phyloP scores from a whole-genome alignment of 2,797 vertebrate species.

The Molossus molossus region DNA sequence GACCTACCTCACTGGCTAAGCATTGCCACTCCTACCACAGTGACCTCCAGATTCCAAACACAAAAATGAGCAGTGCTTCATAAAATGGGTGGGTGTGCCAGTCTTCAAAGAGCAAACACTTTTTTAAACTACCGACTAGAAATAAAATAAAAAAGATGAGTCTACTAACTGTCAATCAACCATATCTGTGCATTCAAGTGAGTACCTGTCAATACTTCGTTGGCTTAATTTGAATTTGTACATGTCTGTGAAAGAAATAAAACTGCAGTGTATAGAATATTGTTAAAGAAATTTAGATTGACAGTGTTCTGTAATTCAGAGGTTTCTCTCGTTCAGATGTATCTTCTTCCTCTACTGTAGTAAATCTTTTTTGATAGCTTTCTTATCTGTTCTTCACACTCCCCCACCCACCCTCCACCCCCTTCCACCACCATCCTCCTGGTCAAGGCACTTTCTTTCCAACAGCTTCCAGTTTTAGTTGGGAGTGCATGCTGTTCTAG shows the following conservation, averaged over 20 bases:
- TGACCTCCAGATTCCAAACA: conserved; percentile 48
- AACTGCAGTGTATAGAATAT: not conserved
- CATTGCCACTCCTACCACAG: not conserved
- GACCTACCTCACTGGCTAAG: not conserved
- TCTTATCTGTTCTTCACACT: not conserved
- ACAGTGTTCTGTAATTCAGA: conserved; percentile 23
- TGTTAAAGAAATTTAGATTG: conserved; percentile 19
- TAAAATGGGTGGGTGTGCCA: not conserved
- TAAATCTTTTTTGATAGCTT: not conserved
- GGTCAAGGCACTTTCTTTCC: not conserved
- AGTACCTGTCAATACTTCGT: conserved; percentile 5
- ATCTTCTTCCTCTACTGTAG: not conserved
- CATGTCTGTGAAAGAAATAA: not conserved
- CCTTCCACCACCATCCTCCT: too few relatives aligned
- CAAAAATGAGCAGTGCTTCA: conserved; percentile 23
- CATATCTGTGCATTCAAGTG: conserved; percentile 53
- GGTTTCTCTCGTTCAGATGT: conserved; percentile 28
- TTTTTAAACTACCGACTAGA: conserved; percentile 32
- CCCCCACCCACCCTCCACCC: too few relatives aligned
- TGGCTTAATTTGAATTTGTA: conserved; percentile 61
- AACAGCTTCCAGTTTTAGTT: not conserved
- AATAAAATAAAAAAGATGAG: conserved; percentile 2
- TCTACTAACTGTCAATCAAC: conserved; percentile 66
- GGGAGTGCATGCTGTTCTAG: not conserved
- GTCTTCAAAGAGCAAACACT: conserved; percentile 66